Percentiles rank a stretch among this genome's conserved stretches.
phyloP scores from a whole-genome alignment of 2,888 invertebrate species.

The Stenchaetothrips biformis region DNA sequence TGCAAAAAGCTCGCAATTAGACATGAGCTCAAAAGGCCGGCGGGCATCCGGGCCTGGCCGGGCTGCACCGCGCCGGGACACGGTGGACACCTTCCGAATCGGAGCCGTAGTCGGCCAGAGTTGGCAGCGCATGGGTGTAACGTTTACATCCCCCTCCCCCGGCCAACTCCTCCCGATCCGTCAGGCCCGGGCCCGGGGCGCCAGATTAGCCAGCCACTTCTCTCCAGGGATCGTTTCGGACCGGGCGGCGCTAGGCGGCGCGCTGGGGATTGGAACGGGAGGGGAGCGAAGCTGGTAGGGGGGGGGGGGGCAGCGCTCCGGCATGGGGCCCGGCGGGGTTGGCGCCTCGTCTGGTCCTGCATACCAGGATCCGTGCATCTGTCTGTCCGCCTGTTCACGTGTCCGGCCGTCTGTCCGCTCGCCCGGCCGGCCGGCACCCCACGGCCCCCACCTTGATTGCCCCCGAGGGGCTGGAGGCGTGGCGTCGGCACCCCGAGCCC shows the following conservation, averaged over 20 bases:
- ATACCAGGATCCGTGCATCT: background rate
- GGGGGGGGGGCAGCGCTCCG: background rate
- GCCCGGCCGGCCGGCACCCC: background rate
- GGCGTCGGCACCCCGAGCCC: background rate
- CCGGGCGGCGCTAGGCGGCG: background rate
- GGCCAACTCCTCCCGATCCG: background rate
- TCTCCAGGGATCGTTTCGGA: constrained; percentile 17
- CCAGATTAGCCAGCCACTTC: constrained; percentile 20
- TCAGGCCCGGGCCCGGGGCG: background rate
- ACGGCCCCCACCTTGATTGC: background rate
- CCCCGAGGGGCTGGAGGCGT: background rate
- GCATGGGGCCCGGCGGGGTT: background rate
- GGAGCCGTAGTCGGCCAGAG: too few relatives aligned
- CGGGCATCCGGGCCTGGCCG: too few relatives aligned
- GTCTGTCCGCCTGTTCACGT: background rate
- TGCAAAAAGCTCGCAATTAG: too few relatives aligned
- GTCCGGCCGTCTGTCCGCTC: background rate
- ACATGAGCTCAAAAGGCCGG: too few relatives aligned
- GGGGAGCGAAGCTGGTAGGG: background rate
- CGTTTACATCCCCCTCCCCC: too few relatives aligned
- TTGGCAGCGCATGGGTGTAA: too few relatives aligned
- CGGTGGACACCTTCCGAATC: too few relatives aligned
- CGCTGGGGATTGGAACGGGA: background rate
- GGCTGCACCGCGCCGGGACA: too few relatives aligned
- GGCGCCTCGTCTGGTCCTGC: background rate